Percentiles rank a stretch among this genome's conserved stretches.
Conservation (phyloP, 1,140 invertebrate genomes). For the Catajapyx aquilonaris region DNA sequence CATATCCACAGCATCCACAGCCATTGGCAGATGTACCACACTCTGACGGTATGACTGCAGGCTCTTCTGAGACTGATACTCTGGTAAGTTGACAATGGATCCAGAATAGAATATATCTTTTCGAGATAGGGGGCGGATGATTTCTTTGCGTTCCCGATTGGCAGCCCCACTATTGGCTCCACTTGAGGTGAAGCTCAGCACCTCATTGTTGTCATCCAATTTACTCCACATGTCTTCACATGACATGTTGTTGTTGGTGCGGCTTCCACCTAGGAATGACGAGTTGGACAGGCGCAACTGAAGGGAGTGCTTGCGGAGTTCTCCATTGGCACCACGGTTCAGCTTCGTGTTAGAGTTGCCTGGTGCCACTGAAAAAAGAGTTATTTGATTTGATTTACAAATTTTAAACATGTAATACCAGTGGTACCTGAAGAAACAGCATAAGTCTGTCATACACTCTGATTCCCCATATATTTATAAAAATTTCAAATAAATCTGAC, state of each 20-base stretch:
- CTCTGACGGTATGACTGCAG: slow-evolving; percentile 67
- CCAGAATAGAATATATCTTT: slow-evolving; percentile 98
- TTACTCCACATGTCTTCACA: slow-evolving; percentile 26
- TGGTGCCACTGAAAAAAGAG: no score
- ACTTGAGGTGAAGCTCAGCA: slow-evolving; percentile 20
- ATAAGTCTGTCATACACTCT: no score
- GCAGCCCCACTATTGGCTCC: slow-evolving; percentile 25
- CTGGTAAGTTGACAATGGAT: slow-evolving; percentile 70
- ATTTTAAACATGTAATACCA: no score
- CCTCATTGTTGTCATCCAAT: slow-evolving; percentile 17
- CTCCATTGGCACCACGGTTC: slow-evolving; percentile 1
- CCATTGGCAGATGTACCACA: slow-evolving; percentile 45
- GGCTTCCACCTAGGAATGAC: slow-evolving; percentile 33
- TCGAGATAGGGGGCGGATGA: slow-evolving; percentile 77
- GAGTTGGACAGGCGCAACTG: slow-evolving; percentile 31
- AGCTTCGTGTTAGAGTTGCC: neutral
- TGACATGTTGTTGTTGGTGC: slow-evolving; percentile 30
- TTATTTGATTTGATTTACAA: no score
- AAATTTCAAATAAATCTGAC: no score
- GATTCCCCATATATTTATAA: no score
- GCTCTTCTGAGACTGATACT: slow-evolving; percentile 81
- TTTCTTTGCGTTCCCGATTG: slow-evolving; percentile 30
- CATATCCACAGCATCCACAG: slow-evolving; percentile 37
- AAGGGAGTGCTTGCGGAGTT: slow-evolving; percentile 38
- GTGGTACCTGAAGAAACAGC: no score